Base-by-base conservation (phyloP, 2,797 vertebrate species). In the Cyclopterus lumpus region DNA sequence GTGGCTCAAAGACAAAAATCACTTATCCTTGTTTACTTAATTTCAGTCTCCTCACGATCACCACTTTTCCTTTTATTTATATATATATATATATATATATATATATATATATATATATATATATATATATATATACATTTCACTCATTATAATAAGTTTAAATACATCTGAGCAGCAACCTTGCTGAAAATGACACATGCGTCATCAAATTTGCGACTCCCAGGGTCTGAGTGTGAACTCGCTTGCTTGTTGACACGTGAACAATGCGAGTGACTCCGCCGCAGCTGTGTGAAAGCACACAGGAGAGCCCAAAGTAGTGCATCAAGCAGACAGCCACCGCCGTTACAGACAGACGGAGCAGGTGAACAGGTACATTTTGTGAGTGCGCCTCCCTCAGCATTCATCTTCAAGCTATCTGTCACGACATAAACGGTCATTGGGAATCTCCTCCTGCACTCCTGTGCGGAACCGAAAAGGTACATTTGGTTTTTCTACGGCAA, bases 331-430 rank as follows among this genome's bases (percentile, higher is more conserved):
- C 2, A 24, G 32, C 40, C n/a, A n/a, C n/a, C 6, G 65, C 16
- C 66, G 67, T 79, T 75, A 38, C 67, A 75, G 73, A 70, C 51
- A 76, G 42, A 61, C 2, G 20, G 60, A 65, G 54, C 55, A 62
- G 61, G 55, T 36, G 30, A 74, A 75, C 51, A 55, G 55, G 63
- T 74, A 63, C 32, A 63, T 76, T 36, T 70, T 72, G 49, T 72
- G 46, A 38, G 26, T 48, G 38, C 63, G 40, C 14, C 30, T 67
- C 42, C 11, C 59, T 64, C 28, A 57, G 1, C 26, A 58, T 63
- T 77, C 49, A 34, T 75, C 71, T 73, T 49, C 42, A 48, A 72
- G 44, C 40, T 59, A 28, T 71, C 51, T 74, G 53, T 69, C 36
- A 38, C 49, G 42, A 66, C 73, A 60, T 51, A 65, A 75, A 61